Conservation (phyloP, 2,113 vertebrate species). For the Ciconia stormi region DNA sequence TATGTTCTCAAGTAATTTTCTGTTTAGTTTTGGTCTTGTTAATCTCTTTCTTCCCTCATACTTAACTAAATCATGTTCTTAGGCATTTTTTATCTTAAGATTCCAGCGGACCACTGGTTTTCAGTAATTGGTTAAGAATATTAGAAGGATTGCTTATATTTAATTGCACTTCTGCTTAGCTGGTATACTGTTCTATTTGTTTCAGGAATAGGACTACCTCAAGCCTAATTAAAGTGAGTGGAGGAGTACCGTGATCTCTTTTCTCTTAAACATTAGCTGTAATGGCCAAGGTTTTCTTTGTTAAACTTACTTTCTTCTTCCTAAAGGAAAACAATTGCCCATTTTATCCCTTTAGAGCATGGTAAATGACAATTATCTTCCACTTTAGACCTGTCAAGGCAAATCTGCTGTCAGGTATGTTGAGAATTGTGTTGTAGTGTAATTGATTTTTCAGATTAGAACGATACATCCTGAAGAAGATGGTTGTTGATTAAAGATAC, state of each 20-base stretch:
- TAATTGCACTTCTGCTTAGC: background rate
- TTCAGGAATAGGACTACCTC: background rate
- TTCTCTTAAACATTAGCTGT: background rate
- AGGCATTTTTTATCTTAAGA: background rate
- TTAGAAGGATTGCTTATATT: background rate
- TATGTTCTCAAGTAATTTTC: background rate
- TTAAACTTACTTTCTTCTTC: background rate
- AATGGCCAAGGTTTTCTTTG: background rate
- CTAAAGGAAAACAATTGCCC: background rate
- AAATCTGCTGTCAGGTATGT: background rate
- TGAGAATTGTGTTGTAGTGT: background rate
- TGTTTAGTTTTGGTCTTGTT: background rate
- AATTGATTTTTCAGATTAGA: background rate
- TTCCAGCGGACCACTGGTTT: background rate
- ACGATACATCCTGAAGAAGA: background rate
- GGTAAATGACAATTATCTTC: background rate
- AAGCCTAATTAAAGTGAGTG: background rate
- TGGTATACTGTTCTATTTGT: background rate
- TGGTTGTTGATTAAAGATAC: background rate
- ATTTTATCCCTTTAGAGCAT: background rate
- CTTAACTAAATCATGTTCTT: background rate
- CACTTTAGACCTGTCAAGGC: background rate
- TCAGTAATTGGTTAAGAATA: background rate
- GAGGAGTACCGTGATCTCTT: background rate
- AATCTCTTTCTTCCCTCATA: accelerated